Conservation (phyloP, 2,888 invertebrate species). For the Pollenia griseotomentosa region DNA sequence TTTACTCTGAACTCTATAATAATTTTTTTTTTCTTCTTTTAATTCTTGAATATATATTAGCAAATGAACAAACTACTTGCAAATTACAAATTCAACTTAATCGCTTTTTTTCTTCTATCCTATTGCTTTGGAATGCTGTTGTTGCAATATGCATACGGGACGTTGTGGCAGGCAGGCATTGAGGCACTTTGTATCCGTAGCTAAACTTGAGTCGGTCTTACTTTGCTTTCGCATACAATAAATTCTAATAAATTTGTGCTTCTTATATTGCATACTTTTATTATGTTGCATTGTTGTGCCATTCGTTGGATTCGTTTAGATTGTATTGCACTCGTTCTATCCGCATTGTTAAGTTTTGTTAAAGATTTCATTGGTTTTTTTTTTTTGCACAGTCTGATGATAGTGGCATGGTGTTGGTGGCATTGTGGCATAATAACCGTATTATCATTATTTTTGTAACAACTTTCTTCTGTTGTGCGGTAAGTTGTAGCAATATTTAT, state of each 20-base stretch:
- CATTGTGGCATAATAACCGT: conserved; percentile 22
- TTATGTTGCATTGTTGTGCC: conserved; percentile 26
- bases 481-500: conserved; percentile 15
- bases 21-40: background rate
- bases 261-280: conserved; percentile 47
- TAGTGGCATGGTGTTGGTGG: conserved; percentile 24
- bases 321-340: background rate
- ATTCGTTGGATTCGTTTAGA: background rate
- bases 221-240: conserved; percentile 54
- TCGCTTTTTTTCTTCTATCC: conserved; percentile 25
- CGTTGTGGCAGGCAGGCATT: too few species aligned
- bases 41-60: background rate
- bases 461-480: background rate
- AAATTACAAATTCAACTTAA: conserved; percentile 70
- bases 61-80: conserved; percentile 64
- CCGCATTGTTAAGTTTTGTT: conserved; percentile 29
- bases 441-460: conserved; percentile 43
- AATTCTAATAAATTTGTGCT: conserved; percentile 60
- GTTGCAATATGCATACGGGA: conserved; percentile 8
- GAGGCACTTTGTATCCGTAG: background rate
- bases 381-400: background rate
- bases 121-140: background rate
- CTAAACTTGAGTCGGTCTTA: background rate
- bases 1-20: conserved; percentile 28
- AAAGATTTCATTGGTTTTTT: background rate